These are phyloP conservation scores for Drosophila nikananu DNA, from an alignment of 1,140 invertebrate genomes.

Conservation along the genomic window DNA sequence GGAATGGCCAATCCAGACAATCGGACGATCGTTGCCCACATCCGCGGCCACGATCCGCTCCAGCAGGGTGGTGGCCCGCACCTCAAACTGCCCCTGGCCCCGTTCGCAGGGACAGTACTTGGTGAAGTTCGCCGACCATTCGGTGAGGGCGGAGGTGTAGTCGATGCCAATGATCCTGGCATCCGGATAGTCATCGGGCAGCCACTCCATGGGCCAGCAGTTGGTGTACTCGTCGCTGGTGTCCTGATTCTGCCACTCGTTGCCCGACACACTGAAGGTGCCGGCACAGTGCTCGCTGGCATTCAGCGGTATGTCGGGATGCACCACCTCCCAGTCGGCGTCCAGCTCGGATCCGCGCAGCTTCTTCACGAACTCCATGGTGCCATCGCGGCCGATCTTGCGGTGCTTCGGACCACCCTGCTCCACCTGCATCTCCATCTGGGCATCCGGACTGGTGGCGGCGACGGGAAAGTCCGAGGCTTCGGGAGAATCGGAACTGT, in stretches of 20 bases:
- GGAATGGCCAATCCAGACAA: constrained; percentile 92
- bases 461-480: not conserved
- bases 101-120: constrained; percentile 86
- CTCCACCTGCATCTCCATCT: not conserved
- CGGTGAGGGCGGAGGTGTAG: constrained; percentile 81
- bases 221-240: constrained; percentile 86
- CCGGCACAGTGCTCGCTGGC: constrained; percentile 68
- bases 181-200: constrained; percentile 88
- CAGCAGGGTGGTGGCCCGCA: constrained; percentile 88
- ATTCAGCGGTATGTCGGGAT: constrained; percentile 75
- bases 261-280: constrained; percentile 74
- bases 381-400: constrained; percentile 73
- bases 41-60: constrained; percentile 88
- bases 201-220: constrained; percentile 93
- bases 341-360: constrained; percentile 70
- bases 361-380: constrained; percentile 79
- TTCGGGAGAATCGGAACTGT: not conserved
- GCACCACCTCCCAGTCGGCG: constrained; percentile 83
- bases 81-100: constrained; percentile 86
- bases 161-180: constrained; percentile 83
- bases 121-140: constrained; percentile 82
- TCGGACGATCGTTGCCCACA: constrained; percentile 88
- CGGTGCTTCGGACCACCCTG: not conserved
- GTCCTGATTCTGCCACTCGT: constrained; percentile 81
- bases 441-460: not conserved